Conservation (phyloP, 2,888 invertebrate genomes). For the Tridacna crocea region DNA sequence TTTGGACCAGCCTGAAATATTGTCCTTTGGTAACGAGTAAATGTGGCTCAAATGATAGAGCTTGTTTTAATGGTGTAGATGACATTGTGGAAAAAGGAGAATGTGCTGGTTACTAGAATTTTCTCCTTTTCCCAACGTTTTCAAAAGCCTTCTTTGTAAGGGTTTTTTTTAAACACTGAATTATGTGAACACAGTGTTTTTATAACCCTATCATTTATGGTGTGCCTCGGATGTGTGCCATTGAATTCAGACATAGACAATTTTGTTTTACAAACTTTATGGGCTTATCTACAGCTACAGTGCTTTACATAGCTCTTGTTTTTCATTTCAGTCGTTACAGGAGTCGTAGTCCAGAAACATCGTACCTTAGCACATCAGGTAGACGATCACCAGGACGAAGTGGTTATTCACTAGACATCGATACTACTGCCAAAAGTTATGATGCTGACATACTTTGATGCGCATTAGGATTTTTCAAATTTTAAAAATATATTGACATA, state of each 20-base stretch:
- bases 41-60: too few species aligned
- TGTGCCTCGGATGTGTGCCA: too few species aligned
- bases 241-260: too few species aligned
- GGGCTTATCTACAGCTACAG: too few species aligned
- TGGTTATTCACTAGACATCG: conserved; percentile 69
- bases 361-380: conserved; percentile 63
- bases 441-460: conserved; percentile 70
- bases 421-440: conserved; percentile 68
- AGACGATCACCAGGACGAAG: conserved; percentile 69
- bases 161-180: too few species aligned
- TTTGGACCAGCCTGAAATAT: too few species aligned
- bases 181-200: too few species aligned
- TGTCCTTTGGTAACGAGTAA: too few species aligned
- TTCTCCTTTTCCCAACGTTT: neutral
- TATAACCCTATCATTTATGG: too few species aligned
- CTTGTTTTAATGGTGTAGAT: neutral
- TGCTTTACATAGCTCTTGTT: too few species aligned
- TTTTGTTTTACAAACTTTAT: too few species aligned
- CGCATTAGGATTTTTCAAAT: neutral
- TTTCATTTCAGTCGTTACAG: conserved; percentile 62
- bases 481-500: neutral
- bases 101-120: neutral
- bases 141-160: too few species aligned
- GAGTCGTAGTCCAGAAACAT: conserved; percentile 70
- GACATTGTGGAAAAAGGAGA: neutral